phyloP scores from a whole-genome alignment of 2,888 invertebrate genomes.

The Agrypnus murinus region DNA sequence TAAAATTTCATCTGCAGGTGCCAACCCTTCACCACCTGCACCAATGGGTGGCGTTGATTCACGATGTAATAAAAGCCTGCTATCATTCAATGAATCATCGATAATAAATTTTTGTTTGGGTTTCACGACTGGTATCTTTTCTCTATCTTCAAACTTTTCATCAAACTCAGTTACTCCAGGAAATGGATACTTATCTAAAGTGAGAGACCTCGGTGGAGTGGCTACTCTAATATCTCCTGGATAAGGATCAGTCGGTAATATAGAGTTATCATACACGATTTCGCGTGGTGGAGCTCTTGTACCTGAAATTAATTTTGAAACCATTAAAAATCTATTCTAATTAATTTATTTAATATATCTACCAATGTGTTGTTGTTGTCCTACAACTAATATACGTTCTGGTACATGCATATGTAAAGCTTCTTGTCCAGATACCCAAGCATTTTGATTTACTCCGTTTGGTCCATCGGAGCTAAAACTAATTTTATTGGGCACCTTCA shows the following conservation, averaged over 20 bases:
- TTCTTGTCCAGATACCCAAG: constrained; percentile 79
- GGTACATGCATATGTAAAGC: constrained; percentile 95
- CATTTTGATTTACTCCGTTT: constrained; percentile 76
- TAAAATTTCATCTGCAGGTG: constrained; percentile 85
- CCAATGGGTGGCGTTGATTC: constrained; percentile 65
- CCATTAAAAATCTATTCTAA: no score
- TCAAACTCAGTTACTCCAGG: constrained; percentile 78
- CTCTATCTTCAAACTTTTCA: constrained; percentile 62
- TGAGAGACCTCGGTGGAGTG: constrained; percentile 92
- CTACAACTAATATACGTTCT: constrained; percentile 92
- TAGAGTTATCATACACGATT: constrained; percentile 88
- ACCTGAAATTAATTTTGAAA: constrained; percentile 74
- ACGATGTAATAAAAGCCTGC: constrained; percentile 56
- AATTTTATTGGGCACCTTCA: constrained; percentile 87
- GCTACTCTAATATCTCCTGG: constrained; percentile 86
- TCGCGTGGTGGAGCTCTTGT: constrained; percentile 91
- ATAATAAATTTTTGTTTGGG: constrained; percentile 61
- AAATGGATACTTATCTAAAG: constrained; percentile 89
- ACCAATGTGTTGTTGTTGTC: constrained; percentile 82
- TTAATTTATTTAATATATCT: constrained; percentile 57
- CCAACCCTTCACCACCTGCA: constrained; percentile 76
- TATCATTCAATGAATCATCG: constrained; percentile 62
- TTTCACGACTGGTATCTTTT: constrained; percentile 62
- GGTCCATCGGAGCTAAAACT: constrained; percentile 81
- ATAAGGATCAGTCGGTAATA: constrained; percentile 79